phyloP scores from a whole-genome alignment of 2,888 invertebrate genomes.

The Homarus gammarus region DNA sequence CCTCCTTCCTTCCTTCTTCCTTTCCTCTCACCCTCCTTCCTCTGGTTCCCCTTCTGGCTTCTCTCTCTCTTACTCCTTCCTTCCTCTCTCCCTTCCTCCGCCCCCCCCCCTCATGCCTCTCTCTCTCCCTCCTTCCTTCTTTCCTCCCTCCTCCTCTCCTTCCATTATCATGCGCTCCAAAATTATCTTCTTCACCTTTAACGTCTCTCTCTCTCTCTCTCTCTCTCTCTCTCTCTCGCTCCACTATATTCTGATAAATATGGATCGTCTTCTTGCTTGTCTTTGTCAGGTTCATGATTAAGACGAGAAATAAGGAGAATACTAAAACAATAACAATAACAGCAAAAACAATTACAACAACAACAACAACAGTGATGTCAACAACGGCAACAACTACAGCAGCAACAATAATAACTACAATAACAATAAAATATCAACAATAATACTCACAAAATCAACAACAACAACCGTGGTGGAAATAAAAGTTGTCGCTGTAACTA shows the following conservation, averaged over 20 bases:
- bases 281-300: neutral
- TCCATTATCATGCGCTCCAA: neutral
- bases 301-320: too few relatives aligned
- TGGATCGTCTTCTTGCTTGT: neutral
- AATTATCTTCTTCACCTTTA: neutral
- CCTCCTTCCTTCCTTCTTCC: too few relatives aligned
- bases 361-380: neutral
- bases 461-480: too few relatives aligned
- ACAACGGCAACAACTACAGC: neutral
- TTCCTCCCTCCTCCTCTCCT: neutral
- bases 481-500: too few relatives aligned
- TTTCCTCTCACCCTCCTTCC: neutral
- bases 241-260: neutral
- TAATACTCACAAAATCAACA: too few relatives aligned
- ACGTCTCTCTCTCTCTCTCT: neutral
- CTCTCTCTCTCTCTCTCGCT: neutral
- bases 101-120: neutral
- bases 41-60: neutral
- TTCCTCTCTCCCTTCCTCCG: neutral
- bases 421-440: too few relatives aligned
- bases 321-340: neutral
- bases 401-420: too few relatives aligned
- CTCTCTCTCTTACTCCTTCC: constrained; percentile 34
- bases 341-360: neutral
- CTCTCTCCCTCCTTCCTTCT: neutral